phyloP scores from a whole-genome alignment of 2,797 vertebrate genomes.

The Nyctalus aviator region DNA sequence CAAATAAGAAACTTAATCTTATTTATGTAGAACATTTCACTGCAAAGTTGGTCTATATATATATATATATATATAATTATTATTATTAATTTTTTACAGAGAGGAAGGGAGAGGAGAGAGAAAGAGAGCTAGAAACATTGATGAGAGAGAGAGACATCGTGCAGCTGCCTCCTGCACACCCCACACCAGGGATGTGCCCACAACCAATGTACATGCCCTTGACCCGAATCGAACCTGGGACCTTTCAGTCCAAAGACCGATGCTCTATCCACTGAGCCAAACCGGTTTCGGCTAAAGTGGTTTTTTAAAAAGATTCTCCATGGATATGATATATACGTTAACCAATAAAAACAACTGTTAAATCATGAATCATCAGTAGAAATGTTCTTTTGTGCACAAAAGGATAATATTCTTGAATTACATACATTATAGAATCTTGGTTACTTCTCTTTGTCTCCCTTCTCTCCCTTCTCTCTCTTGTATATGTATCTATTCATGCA shows the following conservation, averaged over 20 bases:
- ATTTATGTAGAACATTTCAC: neutral
- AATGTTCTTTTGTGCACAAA: neutral
- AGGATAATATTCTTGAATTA: neutral
- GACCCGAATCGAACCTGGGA: too few relatives aligned
- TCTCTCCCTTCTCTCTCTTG: neutral
- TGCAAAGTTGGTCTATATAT: neutral
- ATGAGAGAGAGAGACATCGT: too few relatives aligned
- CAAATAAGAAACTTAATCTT: neutral
- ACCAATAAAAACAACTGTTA: neutral
- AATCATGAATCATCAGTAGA: neutral
- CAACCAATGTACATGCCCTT: too few relatives aligned
- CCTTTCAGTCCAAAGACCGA: too few relatives aligned
- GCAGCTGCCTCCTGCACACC: too few relatives aligned
- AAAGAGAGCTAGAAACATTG: too few relatives aligned
- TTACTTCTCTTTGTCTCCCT: neutral
- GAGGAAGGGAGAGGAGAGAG: too few relatives aligned
- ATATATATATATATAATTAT: too few relatives aligned
- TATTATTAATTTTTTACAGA: too few relatives aligned
- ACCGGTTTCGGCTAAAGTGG: too few relatives aligned
- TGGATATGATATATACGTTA: neutral
- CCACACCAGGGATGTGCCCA: too few relatives aligned
- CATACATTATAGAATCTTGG: neutral
- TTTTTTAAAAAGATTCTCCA: conserved; percentile 11
- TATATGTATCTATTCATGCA: neutral
- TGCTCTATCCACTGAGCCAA: too few relatives aligned